Conservation (phyloP, 1,140 invertebrate genomes). For the Euglossa dilemma region DNA sequence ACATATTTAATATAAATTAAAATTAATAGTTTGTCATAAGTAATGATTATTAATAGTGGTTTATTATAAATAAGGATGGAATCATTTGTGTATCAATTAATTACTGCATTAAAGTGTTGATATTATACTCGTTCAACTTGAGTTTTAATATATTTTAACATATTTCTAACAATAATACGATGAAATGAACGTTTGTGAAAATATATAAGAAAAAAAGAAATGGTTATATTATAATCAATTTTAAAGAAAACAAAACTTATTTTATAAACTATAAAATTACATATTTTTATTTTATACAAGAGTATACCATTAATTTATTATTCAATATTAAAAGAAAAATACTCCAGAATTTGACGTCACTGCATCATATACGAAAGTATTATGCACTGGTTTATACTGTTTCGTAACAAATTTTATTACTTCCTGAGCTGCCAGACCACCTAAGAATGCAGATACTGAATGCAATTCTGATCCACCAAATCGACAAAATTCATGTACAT, state of each 20-base stretch:
- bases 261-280: constrained; percentile 43
- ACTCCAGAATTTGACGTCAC: constrained; percentile 93
- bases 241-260: not conserved
- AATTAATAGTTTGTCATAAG: constrained; percentile 72
- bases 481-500: constrained; percentile 96
- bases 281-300: constrained; percentile 40
- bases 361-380: constrained; percentile 98
- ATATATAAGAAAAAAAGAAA: not conserved
- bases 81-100: constrained; percentile 79
- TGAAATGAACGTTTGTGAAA: not conserved
- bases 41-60: constrained; percentile 77
- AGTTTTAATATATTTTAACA: constrained; percentile 36
- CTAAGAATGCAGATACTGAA: constrained; percentile 96
- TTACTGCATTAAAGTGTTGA: constrained; percentile 81
- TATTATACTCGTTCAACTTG: constrained; percentile 76
- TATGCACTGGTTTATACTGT: constrained; percentile 98
- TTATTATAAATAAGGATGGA: constrained; percentile 77
- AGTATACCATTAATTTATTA: constrained; percentile 18
- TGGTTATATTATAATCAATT: not conserved
- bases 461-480: constrained; percentile 98
- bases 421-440: constrained; percentile 97
- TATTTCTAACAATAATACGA: not conserved
- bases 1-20: constrained; percentile 74
- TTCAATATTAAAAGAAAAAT: constrained; percentile 84
- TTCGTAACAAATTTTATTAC: constrained; percentile 98